Conservation (phyloP, 1,140 invertebrate species). For the Radopholus similis region DNA sequence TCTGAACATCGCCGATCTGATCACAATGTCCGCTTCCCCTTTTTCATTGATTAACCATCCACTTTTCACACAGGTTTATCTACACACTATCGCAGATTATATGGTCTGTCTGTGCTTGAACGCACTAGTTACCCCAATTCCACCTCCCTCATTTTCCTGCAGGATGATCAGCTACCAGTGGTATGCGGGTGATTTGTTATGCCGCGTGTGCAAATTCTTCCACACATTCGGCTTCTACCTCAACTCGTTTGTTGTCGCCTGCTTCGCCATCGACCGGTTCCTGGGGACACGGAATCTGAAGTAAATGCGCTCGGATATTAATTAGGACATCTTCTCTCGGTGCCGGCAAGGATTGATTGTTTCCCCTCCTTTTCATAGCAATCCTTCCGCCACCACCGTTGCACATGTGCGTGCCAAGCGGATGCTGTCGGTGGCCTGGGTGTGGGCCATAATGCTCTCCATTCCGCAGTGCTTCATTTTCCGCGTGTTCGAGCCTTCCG, state of each 20-base stretch:
- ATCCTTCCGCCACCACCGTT: conserved; percentile 39
- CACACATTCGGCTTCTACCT: conserved; percentile 58
- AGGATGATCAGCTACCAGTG: conserved; percentile 40
- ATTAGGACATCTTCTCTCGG: neutral
- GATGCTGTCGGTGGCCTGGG: conserved; percentile 46
- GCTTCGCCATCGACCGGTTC: conserved; percentile 57
- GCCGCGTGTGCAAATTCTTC: conserved; percentile 55
- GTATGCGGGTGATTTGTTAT: conserved; percentile 55
- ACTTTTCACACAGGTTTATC: conserved; percentile 33
- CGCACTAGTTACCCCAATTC: conserved; percentile 27
- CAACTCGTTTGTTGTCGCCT: conserved; percentile 57
- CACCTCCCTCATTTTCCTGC: neutral
- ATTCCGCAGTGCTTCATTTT: conserved; percentile 52
- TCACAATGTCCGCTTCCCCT: conserved; percentile 33
- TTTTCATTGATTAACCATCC: neutral
- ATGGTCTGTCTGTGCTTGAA: conserved; percentile 55
- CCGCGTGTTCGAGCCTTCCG: conserved; percentile 49
- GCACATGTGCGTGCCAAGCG: conserved; percentile 41
- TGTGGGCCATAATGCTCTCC: conserved; percentile 43
- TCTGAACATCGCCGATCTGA: conserved; percentile 52
- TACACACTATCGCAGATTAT: conserved; percentile 55
- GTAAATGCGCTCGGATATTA: conserved; percentile 33
- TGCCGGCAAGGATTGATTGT: neutral
- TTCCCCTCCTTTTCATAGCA: conserved; percentile 19
- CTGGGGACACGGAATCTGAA: conserved; percentile 53